Conservation (phyloP, 2,113 vertebrate genomes). For the Poeciliopsis retropinna region DNA sequence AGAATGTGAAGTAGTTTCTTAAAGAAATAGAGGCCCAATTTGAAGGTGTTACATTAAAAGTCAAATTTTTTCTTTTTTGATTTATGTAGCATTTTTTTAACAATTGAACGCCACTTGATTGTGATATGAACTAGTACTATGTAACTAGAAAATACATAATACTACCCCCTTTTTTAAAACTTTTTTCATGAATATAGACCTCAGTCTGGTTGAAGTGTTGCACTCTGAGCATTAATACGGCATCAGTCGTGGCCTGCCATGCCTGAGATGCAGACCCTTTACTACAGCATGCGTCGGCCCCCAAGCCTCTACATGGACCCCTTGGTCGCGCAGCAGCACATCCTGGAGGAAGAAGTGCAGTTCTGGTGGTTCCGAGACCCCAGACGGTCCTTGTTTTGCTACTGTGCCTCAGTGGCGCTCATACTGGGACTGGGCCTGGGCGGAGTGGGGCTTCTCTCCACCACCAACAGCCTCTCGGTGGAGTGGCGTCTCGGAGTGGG, state of each 20-base stretch:
- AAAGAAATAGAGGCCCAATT: too few species aligned
- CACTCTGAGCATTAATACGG: neutral
- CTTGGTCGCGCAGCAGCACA: slow-evolving; percentile 71
- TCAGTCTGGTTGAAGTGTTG: slow-evolving; percentile 24
- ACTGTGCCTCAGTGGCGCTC: slow-evolving; percentile 86
- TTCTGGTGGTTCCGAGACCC: slow-evolving; percentile 96
- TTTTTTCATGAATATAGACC: neutral
- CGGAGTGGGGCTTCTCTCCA: slow-evolving; percentile 89
- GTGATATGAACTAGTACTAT: too few species aligned
- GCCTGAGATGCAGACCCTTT: slow-evolving; percentile 78
- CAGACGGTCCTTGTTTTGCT: slow-evolving; percentile 88
- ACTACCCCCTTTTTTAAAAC: neutral
- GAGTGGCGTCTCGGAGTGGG: slow-evolving; percentile 92
- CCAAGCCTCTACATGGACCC: slow-evolving; percentile 48
- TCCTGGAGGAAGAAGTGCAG: slow-evolving; percentile 91
- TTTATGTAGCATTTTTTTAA: too few species aligned
- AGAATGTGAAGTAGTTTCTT: too few species aligned
- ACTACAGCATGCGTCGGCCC: slow-evolving; percentile 39
- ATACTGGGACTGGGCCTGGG: slow-evolving; percentile 88
- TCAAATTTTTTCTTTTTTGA: too few species aligned
- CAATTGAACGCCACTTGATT: too few species aligned
- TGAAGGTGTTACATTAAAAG: too few species aligned
- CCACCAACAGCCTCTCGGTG: slow-evolving; percentile 85
- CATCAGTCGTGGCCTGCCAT: slow-evolving; percentile 41
- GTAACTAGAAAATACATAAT: too few species aligned